Base-by-base conservation (phyloP, 2,888 invertebrate species). In the Elegia similella region DNA sequence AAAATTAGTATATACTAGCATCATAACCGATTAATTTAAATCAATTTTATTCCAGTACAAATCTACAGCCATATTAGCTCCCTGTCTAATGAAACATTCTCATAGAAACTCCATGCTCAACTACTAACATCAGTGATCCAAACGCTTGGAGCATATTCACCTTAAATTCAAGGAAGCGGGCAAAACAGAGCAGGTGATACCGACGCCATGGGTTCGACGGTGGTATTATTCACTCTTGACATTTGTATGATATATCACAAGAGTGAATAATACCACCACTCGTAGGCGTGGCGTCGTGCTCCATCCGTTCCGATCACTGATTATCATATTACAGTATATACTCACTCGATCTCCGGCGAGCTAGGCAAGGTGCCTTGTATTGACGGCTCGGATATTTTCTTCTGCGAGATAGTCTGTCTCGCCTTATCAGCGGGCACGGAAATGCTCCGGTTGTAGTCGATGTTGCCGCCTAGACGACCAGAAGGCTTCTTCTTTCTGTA, bases 371-470 rank as follows among this genome's bases (percentile, higher is more conserved):
- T 94, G 1, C 92, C 91, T 0, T 91, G 87, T 69, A 93, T 92
- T 54, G 89, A 91, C 0, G 93, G 92, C 42, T 93, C 93, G 0
- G 93, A 92, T 59, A 88, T 88, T 62, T 92, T 88, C 75, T 92
- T 88, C 55, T 92, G 88, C 0, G 87, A 73, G 0, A 80, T 71
- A 1, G 71, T 57, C 0, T 85, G 76, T 0, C 91, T 82, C 7
- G 93, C 89, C 69, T 96, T 94, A 68, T 97, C 97, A 0, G 95
- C 95, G 0, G 97, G 97, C 1, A 98, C 96, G 0, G 98, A 98
- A 66, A 97, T 95, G 75, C 97, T 98, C 60, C 98, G 93, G 67
- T 94, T 95, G 76, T 96, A 96, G 76, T 98, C 97, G 57, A 95
- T 94, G 53, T 76, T 91, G 54, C 87, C 86, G 2, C 92, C 83